These are phyloP conservation scores for Nasonia vitripennis DNA, from an alignment of 1,140 invertebrate genomes.

Conservation along the genomic window DNA sequence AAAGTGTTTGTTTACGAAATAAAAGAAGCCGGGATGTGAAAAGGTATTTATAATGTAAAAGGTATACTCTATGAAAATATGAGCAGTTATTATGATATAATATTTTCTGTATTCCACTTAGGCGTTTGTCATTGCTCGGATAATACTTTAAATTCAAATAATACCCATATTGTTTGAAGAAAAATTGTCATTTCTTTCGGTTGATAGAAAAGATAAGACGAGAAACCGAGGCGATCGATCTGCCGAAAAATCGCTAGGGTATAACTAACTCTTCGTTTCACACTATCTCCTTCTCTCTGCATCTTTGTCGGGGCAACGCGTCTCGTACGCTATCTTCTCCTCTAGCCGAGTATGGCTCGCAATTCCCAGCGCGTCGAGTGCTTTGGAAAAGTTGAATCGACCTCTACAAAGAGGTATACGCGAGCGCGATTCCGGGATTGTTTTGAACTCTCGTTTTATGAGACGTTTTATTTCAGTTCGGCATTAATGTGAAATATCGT, in stretches of 20 bases:
- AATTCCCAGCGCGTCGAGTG: slow-evolving; percentile 17
- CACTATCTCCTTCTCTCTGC: neutral
- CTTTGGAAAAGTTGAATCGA: slow-evolving; percentile 41
- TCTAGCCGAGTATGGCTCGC: neutral
- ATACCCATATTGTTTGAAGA: too few species aligned
- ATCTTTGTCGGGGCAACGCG: neutral
- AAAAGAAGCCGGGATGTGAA: too few species aligned
- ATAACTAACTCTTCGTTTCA: neutral
- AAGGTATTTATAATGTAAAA: too few species aligned
- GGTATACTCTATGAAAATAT: too few species aligned
- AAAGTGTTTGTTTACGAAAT: too few species aligned
- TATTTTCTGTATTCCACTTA: too few species aligned
- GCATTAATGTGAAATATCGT: slow-evolving; percentile 52
- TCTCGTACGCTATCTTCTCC: neutral
- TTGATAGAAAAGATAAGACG: too few species aligned
- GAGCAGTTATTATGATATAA: too few species aligned
- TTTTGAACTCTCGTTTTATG: slow-evolving; percentile 52
- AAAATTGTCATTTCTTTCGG: too few species aligned
- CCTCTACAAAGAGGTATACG: neutral
- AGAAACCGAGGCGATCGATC: neutral
- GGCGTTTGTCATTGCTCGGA: too few species aligned
- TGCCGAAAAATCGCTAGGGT: neutral
- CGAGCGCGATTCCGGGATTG: slow-evolving; percentile 33
- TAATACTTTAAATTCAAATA: too few species aligned
- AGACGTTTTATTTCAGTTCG: slow-evolving; percentile 52